Evolutionary conservation across 2,888 invertebrate genomes (phyloP).

Genomic region (Rugalucina vietnamica): DNA sequence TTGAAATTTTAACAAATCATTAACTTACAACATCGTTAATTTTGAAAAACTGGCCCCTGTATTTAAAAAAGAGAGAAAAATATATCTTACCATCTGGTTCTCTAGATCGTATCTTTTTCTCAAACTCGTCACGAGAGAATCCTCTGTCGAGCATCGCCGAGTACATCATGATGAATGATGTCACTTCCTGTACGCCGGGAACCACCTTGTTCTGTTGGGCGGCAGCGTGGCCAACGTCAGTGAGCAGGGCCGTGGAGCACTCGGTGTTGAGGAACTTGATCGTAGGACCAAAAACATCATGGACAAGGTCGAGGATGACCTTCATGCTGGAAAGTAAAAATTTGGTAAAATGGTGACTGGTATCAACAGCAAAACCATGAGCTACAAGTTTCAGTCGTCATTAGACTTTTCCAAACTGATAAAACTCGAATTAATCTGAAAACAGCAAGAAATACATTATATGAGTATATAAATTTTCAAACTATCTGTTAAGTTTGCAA

Average conservation of each 20-base stretch:
- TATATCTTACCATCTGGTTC: slow-evolving; percentile 72
- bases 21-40: too few relatives aligned
- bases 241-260: slow-evolving; percentile 72
- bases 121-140: slow-evolving; percentile 78
- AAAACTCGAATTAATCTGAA: too few relatives aligned
- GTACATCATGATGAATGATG: slow-evolving; percentile 78
- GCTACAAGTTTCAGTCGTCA: too few relatives aligned
- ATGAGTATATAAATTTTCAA: too few relatives aligned
- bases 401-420: too few relatives aligned
- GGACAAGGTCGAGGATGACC: slow-evolving; percentile 77
- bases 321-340: slow-evolving; percentile 73
- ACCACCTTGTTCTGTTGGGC: slow-evolving; percentile 66
- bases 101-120: slow-evolving; percentile 70
- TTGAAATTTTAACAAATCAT: too few relatives aligned
- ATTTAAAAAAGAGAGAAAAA: too few relatives aligned
- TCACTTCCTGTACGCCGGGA: slow-evolving; percentile 78
- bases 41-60: too few relatives aligned
- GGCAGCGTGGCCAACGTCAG: slow-evolving; percentile 66
- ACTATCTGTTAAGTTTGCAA: too few relatives aligned
- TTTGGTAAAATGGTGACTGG: too few relatives aligned
- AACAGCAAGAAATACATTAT: too few relatives aligned
- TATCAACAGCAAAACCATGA: too few relatives aligned
- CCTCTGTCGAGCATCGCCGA: slow-evolving; percentile 78
- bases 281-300: slow-evolving; percentile 78
- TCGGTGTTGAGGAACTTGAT: slow-evolving; percentile 78